Evolutionary conservation across 2,797 vertebrate species (phyloP), one percentile per base, ranked within the genome.

Genomic region (Octomys mimax): DNA sequence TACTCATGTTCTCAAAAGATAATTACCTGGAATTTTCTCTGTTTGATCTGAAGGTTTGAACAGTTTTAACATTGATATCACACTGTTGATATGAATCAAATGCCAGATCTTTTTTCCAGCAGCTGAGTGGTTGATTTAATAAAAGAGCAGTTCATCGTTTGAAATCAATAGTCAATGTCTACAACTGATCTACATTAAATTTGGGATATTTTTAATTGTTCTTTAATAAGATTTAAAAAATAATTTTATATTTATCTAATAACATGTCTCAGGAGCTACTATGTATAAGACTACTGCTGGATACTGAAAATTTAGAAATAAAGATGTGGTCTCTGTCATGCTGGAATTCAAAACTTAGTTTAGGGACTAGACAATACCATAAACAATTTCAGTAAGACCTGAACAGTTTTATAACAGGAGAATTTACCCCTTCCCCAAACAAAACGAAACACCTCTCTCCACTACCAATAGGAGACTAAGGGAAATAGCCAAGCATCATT

Each of bases 11-110:
- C 88, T 91, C 78, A 39, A 46, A 96, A 95, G 28, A 92, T 92
- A 97, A 95, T 96, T 93, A 81, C 62, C 71, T 78, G 64, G 52
- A 85, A 84, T 86, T 89, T 84, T 92, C 92, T 94, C 36, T 80
- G 78, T 77, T 96, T 61, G 19, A 31, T 64, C 31, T 61, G 46
- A 95, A 93, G 77, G n/a, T 70, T 70, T 52, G 59, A 80, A 73
- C 62, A 85, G 89, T 94, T 91, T 85, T 94, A 86, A 94, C 52
- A 92, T 22, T 92, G 73, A 96, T 94, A 92, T 54, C 28, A 59
- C 33, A 88, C 64, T 71, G 66, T 71, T 85, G 61, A 61, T 68
- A 71, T 33, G 39, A 93, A 92, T 52, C 82, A 94, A 88, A 85
- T 36, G 24, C 11, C 77, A 26, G 49, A 62, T 61, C 21, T 73